Conservation (phyloP, 2,113 vertebrate genomes). For the Saiga tatarica region DNA sequence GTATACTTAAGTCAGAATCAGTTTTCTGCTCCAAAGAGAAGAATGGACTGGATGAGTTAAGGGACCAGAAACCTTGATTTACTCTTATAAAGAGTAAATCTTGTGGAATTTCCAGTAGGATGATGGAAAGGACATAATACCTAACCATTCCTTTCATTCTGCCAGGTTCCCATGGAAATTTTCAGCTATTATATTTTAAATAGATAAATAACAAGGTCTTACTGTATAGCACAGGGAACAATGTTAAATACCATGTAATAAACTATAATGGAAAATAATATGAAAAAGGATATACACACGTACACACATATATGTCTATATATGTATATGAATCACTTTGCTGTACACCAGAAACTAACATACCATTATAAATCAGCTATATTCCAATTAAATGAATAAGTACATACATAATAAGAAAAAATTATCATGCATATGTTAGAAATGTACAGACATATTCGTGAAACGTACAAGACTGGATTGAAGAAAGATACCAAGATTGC, state of each 20-base stretch:
- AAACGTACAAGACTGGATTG: neutral
- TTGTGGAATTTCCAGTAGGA: neutral
- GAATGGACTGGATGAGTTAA: fast-evolving
- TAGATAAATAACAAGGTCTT: neutral
- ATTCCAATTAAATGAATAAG: neutral
- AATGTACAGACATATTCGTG: too few species aligned
- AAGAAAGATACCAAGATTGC: neutral
- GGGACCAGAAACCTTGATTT: too few species aligned
- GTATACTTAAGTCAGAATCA: neutral
- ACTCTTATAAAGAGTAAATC: neutral
- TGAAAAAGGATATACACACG: neutral
- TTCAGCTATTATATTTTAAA: neutral
- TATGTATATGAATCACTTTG: neutral
- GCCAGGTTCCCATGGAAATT: neutral
- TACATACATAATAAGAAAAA: neutral
- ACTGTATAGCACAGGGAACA: neutral
- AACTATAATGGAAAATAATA: neutral
- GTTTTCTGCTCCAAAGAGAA: neutral
- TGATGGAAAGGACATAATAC: fast-evolving
- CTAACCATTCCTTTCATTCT: fast-evolving
- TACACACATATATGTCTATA: neutral
- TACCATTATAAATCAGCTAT: neutral
- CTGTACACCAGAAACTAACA: neutral
- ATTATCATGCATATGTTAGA: fast-evolving
- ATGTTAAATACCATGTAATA: neutral